phyloP scores from a whole-genome alignment of 2,797 vertebrate genomes.

The Pteronotus mesoamericanus region DNA sequence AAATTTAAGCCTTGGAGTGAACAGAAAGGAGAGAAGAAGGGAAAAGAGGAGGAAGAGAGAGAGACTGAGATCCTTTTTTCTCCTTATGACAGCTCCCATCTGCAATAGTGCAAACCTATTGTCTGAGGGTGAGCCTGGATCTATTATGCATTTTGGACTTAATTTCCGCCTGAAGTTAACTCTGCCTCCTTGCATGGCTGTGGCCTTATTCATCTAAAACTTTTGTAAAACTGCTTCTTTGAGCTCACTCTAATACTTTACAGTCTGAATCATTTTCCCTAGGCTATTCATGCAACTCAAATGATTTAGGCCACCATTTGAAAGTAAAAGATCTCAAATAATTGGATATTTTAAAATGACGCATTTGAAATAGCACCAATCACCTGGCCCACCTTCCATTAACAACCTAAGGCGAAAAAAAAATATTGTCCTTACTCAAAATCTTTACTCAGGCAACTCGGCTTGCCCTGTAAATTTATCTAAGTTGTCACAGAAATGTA shows the following conservation, averaged over 20 bases:
- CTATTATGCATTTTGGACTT: no score
- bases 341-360: slow-evolving; percentile 21
- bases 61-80: neutral
- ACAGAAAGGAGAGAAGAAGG: neutral
- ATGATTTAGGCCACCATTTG: neutral
- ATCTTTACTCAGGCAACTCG: neutral
- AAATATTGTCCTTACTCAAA: neutral
- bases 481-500: neutral
- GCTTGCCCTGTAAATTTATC: neutral
- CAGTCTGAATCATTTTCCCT: neutral
- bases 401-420: neutral
- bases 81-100: no score
- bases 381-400: neutral
- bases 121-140: neutral
- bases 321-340: neutral
- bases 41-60: accelerated
- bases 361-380: neutral
- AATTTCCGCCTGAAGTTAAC: neutral
- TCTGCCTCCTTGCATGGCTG: neutral
- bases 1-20: neutral
- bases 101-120: neutral
- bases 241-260: neutral
- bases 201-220: neutral
- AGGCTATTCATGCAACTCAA: neutral
- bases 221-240: neutral